Evolutionary conservation across 2,888 invertebrate species (phyloP), one percentile per base, ranked within the genome.

Genomic region (Zeuzera pyrina): DNA sequence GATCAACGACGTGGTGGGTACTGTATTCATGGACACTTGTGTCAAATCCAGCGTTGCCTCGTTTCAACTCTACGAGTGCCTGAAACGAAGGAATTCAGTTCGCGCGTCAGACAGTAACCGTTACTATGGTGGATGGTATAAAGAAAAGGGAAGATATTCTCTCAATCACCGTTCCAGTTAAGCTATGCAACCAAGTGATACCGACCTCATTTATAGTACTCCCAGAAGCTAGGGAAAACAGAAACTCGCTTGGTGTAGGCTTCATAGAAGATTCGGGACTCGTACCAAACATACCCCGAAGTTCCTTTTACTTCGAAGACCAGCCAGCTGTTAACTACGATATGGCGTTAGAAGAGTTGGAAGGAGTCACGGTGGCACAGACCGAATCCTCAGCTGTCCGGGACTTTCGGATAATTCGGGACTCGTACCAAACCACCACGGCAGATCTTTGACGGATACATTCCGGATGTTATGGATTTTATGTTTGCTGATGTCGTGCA

Each of bases 21-120:
- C 14, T 3, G 37, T 41, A 0, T 35, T 35, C 16, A 15, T 42
- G 2, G 39, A 45, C 15, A 31, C 36, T 1, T 41, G 42, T 19
- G 42, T 41, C 1, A 42, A 42, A 16, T 34, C 33, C 1, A 39
- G 36, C 19, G 26, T 45, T 0, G 42, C 42, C 1, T 45, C 42
- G 1, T 39, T 31, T 22, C 12, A 25, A 1, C 29, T 45, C 5
- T 42, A 39, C 11, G 10, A 8, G 2, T 7, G 16, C 3, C 30
- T 45, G 10, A 22, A 24, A 19, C 12, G 15, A 10, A 11, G 27
- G n/a, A 39, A n/a, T n/a, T n/a, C n/a, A n/a, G n/a, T n/a, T n/a
- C n/a, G n/a, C n/a, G n/a, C n/a, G n/a, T n/a, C n/a, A n/a, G n/a
- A n/a, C n/a, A n/a, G n/a, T n/a, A n/a, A n/a, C n/a, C n/a, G n/a